Conservation (phyloP, 2,888 invertebrate genomes). For the Eupeodes luniger region DNA sequence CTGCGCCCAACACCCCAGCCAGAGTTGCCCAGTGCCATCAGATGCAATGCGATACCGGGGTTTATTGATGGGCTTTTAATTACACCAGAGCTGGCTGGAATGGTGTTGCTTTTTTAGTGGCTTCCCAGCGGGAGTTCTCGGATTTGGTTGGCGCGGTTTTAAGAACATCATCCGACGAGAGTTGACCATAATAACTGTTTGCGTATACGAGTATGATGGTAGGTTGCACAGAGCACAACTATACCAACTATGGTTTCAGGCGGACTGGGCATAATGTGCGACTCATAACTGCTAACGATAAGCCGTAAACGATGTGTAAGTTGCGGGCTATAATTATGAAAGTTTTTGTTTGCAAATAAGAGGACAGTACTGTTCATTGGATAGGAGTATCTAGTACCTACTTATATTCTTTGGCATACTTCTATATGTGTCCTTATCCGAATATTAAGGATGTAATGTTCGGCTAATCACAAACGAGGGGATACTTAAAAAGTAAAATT, state of each 20-base stretch:
- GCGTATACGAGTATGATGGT: too few relatives aligned
- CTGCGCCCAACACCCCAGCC: slow-evolving; percentile 72
- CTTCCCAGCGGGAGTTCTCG: slow-evolving; percentile 70
- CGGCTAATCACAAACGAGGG: slow-evolving; percentile 14
- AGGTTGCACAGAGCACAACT: slow-evolving; percentile 14
- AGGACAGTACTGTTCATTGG: background rate
- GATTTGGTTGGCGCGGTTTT: slow-evolving; percentile 71
- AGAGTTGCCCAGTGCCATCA: background rate
- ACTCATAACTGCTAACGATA: slow-evolving; percentile 72
- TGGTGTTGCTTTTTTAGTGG: slow-evolving; percentile 63
- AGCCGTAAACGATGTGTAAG: slow-evolving; percentile 75
- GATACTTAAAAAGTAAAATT: slow-evolving; percentile 13
- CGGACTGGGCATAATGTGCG: slow-evolving; percentile 50
- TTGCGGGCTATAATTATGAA: slow-evolving; percentile 66
- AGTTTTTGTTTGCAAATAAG: slow-evolving; percentile 61
- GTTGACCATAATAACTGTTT: slow-evolving; percentile 42
- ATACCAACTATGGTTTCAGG: slow-evolving; percentile 36
- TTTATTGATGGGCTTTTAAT: slow-evolving; percentile 76
- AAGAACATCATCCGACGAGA: slow-evolving; percentile 63
- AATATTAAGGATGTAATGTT: slow-evolving; percentile 29
- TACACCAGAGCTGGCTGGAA: slow-evolving; percentile 53
- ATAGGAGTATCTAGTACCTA: background rate
- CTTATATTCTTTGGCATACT: slow-evolving; percentile 52
- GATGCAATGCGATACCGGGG: slow-evolving; percentile 75
- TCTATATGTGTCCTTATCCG: slow-evolving; percentile 40